Base-by-base conservation (phyloP, 53 echinoderm and acorn worm species). In the Echinometra lucunter region DNA sequence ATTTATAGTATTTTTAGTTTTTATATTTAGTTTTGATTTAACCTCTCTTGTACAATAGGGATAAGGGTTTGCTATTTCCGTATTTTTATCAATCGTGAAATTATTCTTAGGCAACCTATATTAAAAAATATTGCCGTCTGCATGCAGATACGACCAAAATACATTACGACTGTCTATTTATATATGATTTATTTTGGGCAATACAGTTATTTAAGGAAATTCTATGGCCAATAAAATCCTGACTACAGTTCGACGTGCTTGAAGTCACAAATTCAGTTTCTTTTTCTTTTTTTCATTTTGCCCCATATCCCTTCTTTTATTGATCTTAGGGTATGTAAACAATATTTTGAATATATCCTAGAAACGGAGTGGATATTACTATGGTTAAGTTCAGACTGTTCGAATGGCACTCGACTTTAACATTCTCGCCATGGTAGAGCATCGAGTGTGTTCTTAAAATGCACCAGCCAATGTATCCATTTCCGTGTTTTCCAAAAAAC, bases 321-420 rank as follows among this genome's bases (percentile, higher is more conserved):
- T 42, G 78, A 78, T 78, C 35, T 12, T 19, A 17, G 42, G 78
- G 78, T 78, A 40, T 78, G 78, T 40, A 78, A 78, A 35, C 38
- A 78, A 78, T 78, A 78, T 42, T 78, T 78, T 42, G 40, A 40
- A 78, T 78, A 78, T 78, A 30, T 42, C 78, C 78, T 78, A 42
- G 78, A 78, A 78, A 78, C 78, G 78, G 40, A 42, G 78, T 32
- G 78, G 17, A 42, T 78, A 78, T 78, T 78, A 19, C 16, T 42
- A 78, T 78, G 78, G 78, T 42, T 78, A 40, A 78, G 40, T 78
- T 78, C 78, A 78, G 23, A 78, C 42, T 18, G 17, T 78, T 78
- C 78, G 42, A 42, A 78, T n/a, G 21, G 78, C 78, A 78, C 78
- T 78, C 78, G 78, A 78, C 78, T 78, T 78, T 38, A 78, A 42